Base-by-base conservation (phyloP, 92 coral and sea anemone species). In the Pocillopora grandis region DNA sequence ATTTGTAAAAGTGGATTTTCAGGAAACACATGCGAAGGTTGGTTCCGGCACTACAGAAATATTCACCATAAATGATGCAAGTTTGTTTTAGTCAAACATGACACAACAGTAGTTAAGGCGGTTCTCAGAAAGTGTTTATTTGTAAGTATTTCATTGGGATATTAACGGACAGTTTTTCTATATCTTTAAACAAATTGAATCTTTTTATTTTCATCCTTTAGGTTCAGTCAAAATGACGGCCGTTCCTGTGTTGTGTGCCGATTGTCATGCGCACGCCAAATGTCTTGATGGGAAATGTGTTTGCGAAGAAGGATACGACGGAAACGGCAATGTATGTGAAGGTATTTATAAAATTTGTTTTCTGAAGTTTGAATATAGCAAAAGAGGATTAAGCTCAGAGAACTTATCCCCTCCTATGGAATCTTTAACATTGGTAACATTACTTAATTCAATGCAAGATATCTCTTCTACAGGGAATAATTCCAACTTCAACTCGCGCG, bases 21-120 rank as follows among this genome's bases (percentile, higher is more conserved):
- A 64, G 98, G 98, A 66, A 83, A 90, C 42, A 90, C 95, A 18
- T 96, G 99, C 80, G 98, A 94, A 89, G 99, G 99, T 97, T 17
- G 1, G 76, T 85, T 58, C 52, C 52, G 52, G 52, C 52, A 42
- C 4, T 42, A 42, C 8, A 42, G 4, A 42, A 42, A 42, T 3
- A 3, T 42, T 42, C 52, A 3, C 52, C 52, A 42, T 42, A 7
- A 42, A 42, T 42, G 52, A 42, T 42, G 52, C 52, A 42, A 42
- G 4, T 42, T 7, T 42, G 4, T 42, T 42, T 42, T 42, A 3
- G 5, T 42, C 52, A 42, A 42, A 42, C 52, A 42, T 42, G 52
- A 42, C 52, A 42, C 52, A 42, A 42, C 52, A 42, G 0, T 42
- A 42, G 52, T 0, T 42, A 3, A 42, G 52, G 52, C 52, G 52